phyloP scores from a whole-genome alignment of 2,797 vertebrate genomes.

The Astyanax mexicanus region DNA sequence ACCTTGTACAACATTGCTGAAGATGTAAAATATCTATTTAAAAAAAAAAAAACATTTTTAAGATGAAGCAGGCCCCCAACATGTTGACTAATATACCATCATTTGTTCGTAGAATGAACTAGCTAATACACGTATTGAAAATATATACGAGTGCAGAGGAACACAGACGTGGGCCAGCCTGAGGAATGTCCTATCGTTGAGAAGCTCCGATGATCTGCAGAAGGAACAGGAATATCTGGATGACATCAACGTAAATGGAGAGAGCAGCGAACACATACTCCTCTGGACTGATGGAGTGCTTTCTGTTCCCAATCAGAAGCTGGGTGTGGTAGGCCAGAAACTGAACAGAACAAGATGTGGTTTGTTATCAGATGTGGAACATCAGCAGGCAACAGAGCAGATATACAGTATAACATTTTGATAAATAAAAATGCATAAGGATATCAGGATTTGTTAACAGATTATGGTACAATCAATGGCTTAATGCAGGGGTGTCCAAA shows the following conservation, averaged over 20 bases:
- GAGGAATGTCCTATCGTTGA: slow-evolving; percentile 60
- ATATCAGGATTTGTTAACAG: too few species aligned
- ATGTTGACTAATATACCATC: neutral
- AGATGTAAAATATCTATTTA: too few species aligned
- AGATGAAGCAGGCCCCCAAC: neutral
- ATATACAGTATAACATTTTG: neutral
- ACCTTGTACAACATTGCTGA: too few species aligned
- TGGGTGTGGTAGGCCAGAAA: slow-evolving; percentile 97
- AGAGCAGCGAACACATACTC: slow-evolving; percentile 93
- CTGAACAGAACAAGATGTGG: slow-evolving; percentile 67
- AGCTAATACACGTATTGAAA: neutral
- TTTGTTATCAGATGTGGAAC: neutral
- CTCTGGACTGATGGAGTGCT: slow-evolving; percentile 89
- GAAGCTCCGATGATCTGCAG: slow-evolving; percentile 87
- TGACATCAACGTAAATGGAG: slow-evolving; percentile 91
- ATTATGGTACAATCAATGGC: too few species aligned
- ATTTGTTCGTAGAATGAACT: neutral
- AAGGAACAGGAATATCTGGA: slow-evolving; percentile 94
- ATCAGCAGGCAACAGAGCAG: neutral
- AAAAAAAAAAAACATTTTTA: neutral
- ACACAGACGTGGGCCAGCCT: neutral
- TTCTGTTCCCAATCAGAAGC: slow-evolving; percentile 93
- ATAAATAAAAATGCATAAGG: too few species aligned
- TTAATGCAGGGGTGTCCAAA: too few species aligned
- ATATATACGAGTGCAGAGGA: slow-evolving; percentile 13